Percentiles rank a stretch among this genome's conserved stretches.
Evolutionary conservation across 2,888 invertebrate species (phyloP).

Genomic region (Nebria salina): DNA sequence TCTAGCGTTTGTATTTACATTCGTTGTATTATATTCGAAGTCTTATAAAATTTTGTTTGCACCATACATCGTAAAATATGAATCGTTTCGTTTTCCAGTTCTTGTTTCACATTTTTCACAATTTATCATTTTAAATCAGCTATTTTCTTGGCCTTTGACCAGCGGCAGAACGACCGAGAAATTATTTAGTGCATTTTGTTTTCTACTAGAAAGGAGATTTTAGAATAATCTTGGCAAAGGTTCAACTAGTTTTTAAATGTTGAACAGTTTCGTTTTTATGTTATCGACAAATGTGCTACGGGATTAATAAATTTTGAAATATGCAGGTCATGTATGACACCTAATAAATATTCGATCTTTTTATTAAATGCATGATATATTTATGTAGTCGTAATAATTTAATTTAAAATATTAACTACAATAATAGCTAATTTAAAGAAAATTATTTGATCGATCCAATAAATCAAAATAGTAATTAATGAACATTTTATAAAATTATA

Average conservation of each 20-base stretch:
- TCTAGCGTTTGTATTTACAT: not conserved
- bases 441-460: too few species aligned
- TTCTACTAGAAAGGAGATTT: constrained; percentile 3
- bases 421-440: too few species aligned
- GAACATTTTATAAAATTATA: too few species aligned
- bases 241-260: constrained; percentile 3
- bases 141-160: constrained; percentile 15
- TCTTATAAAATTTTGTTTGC: not conserved
- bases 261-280: not conserved
- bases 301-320: not conserved
- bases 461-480: too few species aligned
- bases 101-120: not conserved
- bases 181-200: not conserved
- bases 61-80: not conserved
- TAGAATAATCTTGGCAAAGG: not conserved
- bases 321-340: not conserved
- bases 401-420: too few species aligned
- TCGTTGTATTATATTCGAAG: not conserved
- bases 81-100: not conserved
- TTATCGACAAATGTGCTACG: not conserved
- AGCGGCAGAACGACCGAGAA: not conserved
- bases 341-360: not conserved
- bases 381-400: not conserved
- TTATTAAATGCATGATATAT: not conserved
- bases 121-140: not conserved